phyloP scores from a whole-genome alignment of 92 coral and sea anemone genomes.

The Zoanthus sociatus region DNA sequence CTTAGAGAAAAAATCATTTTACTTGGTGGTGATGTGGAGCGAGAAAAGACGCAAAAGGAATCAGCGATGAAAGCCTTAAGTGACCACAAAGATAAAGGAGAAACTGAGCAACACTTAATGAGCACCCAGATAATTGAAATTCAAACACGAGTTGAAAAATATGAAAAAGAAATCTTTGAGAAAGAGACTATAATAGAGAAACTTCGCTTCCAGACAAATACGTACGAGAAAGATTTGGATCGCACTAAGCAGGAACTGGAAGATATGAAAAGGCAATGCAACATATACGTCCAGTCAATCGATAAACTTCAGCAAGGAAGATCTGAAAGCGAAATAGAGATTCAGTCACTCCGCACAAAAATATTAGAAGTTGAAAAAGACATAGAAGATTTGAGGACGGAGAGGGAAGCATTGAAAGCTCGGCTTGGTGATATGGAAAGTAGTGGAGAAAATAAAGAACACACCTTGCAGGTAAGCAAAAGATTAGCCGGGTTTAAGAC shows the following conservation, averaged over 20 bases:
- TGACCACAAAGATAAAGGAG: constrained; percentile 72
- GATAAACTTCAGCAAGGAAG: constrained; percentile 78
- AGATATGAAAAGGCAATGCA: constrained; percentile 82
- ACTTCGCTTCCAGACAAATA: constrained; percentile 76
- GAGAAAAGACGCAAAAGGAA: constrained; percentile 71
- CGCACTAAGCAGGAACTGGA: constrained; percentile 83
- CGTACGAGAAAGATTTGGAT: constrained; percentile 81
- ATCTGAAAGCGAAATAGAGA: constrained; percentile 78
- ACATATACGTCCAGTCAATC: constrained; percentile 59
- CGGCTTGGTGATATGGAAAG: constrained; percentile 79
- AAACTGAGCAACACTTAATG: constrained; percentile 69
- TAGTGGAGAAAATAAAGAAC: constrained; percentile 79
- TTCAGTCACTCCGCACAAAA: constrained; percentile 72
- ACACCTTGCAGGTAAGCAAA: constrained; percentile 74
- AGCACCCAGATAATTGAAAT: constrained; percentile 75
- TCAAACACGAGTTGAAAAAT: constrained; percentile 76
- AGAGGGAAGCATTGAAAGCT: constrained; percentile 74
- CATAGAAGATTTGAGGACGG: constrained; percentile 76
- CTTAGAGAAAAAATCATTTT: constrained; percentile 79
- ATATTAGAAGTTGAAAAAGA: constrained; percentile 81
- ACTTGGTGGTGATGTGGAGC: constrained; percentile 81
- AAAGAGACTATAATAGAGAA: constrained; percentile 88
- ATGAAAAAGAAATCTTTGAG: constrained; percentile 80
- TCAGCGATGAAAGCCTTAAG: constrained; percentile 58
- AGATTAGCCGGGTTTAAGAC: neutral